phyloP scores from a whole-genome alignment of 1,140 invertebrate species.

The Centruroides sculpturatus region DNA sequence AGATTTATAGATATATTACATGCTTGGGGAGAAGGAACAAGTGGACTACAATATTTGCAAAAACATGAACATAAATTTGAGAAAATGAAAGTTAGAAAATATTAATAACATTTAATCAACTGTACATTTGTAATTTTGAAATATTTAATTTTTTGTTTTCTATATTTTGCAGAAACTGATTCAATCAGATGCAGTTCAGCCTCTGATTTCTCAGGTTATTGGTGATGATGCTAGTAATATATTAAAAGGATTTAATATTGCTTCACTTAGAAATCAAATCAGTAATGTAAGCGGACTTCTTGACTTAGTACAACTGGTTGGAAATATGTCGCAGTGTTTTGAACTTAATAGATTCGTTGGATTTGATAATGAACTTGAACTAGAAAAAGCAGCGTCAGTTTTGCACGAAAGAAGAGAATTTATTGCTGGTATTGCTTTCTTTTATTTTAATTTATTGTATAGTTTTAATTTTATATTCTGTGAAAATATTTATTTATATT shows the following conservation, averaged over 20 bases:
- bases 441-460: neutral
- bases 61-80: slow-evolving; percentile 8
- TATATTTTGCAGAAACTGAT: neutral
- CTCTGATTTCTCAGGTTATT: neutral
- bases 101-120: neutral
- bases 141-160: no score
- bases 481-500: no score
- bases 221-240: neutral
- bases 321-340: slow-evolving; percentile 28
- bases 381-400: slow-evolving; percentile 22
- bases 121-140: no score
- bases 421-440: slow-evolving; percentile 23
- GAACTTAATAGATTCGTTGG: slow-evolving; percentile 26
- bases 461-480: neutral
- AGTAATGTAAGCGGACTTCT: slow-evolving; percentile 9
- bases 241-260: neutral
- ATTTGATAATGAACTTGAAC: slow-evolving; percentile 22
- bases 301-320: slow-evolving; percentile 22
- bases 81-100: slow-evolving; percentile 1
- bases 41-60: slow-evolving; percentile 19
- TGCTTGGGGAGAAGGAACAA: slow-evolving; percentile 22
- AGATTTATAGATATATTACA: slow-evolving; percentile 22
- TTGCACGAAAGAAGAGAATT: slow-evolving; percentile 23
- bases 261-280: neutral
- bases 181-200: neutral